Base-by-base conservation (phyloP, 2,888 invertebrate genomes). In the Pammene fasciana region DNA sequence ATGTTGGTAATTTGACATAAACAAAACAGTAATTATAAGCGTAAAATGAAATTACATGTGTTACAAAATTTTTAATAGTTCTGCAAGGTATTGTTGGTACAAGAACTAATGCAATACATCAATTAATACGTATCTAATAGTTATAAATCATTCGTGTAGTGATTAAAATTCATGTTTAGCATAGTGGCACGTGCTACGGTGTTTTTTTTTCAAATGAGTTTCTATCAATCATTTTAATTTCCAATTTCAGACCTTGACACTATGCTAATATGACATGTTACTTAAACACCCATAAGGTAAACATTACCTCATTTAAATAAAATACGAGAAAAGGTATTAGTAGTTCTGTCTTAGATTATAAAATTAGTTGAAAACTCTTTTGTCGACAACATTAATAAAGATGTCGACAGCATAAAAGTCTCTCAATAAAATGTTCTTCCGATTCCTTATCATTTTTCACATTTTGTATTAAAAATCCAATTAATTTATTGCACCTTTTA, bases 171-270 rank as follows among this genome's bases (percentile, higher is more conserved):
- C 34, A 34, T 54, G n/a, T 57, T 67, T 26, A 13, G 8, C 38
- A 57, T 16, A 36, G 36, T 8, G 34, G 45, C 64, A 13, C 64
- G 56, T 36, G 57, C 56, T 50, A 52, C 68, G 68, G 57, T 52
- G 46, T 57, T 26, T 36, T 65, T 65, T 61, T 50, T 34, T n/a
- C n/a, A 26, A 59, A 68, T 57, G 18, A 18, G 18, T 50, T 68
- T 59, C 38, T 6, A 61, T 36, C 45, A 55, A 45, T 11, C 45
- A 65, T 65, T 45, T 45, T 10, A 64, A 65, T 64, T 59, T 52
- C 26, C 45, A 52, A 62, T 67, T 36, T 11, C 14, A 13, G 38
- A 59, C 68, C 64, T 65, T 68, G 68, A 65, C 64, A 45, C 52
- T 52, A 59, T 38, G 45, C 11, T 59, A 52, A n/a, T n/a, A n/a